phyloP scores from a whole-genome alignment of 37 sponge, comb jelly and placozoan species.

The Lycopodina hypogea region DNA sequence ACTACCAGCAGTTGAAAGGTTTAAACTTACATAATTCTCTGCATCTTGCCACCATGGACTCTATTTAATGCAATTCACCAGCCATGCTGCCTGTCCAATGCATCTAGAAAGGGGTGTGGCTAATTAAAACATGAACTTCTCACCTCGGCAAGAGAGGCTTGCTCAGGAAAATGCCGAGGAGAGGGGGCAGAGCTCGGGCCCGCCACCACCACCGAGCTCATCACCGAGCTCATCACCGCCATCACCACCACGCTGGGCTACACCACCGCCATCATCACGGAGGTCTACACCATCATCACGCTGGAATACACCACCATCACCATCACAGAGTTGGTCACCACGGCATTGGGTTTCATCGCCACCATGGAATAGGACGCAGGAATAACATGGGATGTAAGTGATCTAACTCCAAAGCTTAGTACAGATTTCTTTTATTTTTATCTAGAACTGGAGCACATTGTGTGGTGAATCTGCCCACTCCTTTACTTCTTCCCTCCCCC shows the following conservation, averaged over 20 bases:
- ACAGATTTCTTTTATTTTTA: background rate
- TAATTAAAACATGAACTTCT: no score
- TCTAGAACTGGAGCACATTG: background rate
- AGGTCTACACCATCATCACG: conserved; percentile 47
- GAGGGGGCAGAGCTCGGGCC: conserved; percentile 34
- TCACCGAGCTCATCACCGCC: conserved; percentile 25
- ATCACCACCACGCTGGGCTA: conserved; percentile 30
- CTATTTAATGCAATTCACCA: background rate
- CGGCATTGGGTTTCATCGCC: conserved; percentile 19
- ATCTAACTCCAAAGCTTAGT: background rate
- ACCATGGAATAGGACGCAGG: conserved; percentile 2
- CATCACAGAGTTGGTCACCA: conserved; percentile 25
- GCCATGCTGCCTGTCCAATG: no score
- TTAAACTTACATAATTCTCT: conserved; percentile 27
- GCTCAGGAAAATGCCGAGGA: conserved; percentile 62
- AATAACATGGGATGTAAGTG: background rate
- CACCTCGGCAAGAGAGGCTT: no score
- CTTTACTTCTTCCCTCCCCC: no score
- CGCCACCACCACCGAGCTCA: conserved; percentile 10
- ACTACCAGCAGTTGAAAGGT: no score
- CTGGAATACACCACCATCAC: conserved; percentile 4
- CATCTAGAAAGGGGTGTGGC: no score
- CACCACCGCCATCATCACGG: conserved; percentile 38
- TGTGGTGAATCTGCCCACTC: no score
- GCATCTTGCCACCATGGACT: background rate